Evolutionary conservation across 2,888 invertebrate species (phyloP).

Genomic region (Torymus auratus): DNA sequence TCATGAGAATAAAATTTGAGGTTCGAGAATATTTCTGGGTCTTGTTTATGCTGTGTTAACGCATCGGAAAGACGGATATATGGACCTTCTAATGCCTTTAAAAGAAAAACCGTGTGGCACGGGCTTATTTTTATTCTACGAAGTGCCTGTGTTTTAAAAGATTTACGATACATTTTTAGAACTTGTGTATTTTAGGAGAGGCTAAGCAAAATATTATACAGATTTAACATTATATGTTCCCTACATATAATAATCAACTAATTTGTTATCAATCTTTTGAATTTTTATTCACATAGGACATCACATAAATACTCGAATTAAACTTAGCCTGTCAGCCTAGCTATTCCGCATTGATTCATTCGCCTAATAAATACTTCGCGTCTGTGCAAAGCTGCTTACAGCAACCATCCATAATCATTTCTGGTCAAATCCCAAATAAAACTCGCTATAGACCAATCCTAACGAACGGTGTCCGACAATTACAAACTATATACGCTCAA

Average conservation of each 20-base stretch:
- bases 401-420: background rate
- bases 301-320: no score
- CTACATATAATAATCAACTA: no score
- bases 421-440: background rate
- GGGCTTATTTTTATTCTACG: conserved; percentile 18
- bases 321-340: no score
- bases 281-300: no score
- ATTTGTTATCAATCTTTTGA: no score
- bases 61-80: background rate
- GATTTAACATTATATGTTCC: no score
- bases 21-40: no score
- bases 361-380: no score
- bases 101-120: background rate
- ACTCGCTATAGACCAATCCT: background rate
- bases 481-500: background rate
- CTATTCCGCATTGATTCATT: no score
- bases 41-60: no score
- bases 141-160: conserved; percentile 3
- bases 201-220: no score
- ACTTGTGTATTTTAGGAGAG: background rate
- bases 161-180: conserved; percentile 30
- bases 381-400: conserved; percentile 2
- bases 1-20: no score
- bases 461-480: background rate
- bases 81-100: conserved; percentile 5